A percentile compares a stretch with the other conserved stretches of the same genome.
phyloP scores from a whole-genome alignment of 2,888 invertebrate genomes.

The Tenthredo notha region DNA sequence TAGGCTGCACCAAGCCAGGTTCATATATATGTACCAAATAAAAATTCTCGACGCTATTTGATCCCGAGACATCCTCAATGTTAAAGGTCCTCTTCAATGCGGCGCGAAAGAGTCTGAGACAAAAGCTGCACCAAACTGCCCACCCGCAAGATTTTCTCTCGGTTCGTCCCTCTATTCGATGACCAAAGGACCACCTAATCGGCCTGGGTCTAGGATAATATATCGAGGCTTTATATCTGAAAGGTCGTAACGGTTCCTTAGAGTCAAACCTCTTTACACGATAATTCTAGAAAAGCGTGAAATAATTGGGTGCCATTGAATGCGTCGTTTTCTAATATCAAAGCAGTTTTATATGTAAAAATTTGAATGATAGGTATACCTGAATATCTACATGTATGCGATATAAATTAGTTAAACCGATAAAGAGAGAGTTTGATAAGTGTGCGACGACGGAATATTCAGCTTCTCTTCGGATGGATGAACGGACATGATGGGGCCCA shows the following conservation, averaged over 20 bases:
- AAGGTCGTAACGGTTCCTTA: constrained; percentile 17
- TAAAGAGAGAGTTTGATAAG: constrained; percentile 30
- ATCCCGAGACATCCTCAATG: constrained; percentile 23
- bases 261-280: background rate
- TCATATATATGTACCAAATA: constrained; percentile 32
- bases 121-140: constrained; percentile 23
- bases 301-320: background rate
- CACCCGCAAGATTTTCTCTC: constrained; percentile 36
- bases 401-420: constrained; percentile 21
- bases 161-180: background rate
- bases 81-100: constrained; percentile 7
- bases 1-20: constrained; percentile 12
- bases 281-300: constrained; percentile 9
- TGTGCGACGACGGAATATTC: constrained; percentile 24
- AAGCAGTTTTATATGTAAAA: background rate
- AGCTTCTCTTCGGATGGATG: constrained; percentile 29
- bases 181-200: constrained; percentile 31
- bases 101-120: constrained; percentile 37
- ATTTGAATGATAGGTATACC: background rate
- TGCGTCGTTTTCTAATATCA: background rate
- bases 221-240: constrained; percentile 23
- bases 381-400: background rate
- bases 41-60: constrained; percentile 8
- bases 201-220: background rate
- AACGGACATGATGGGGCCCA: constrained; percentile 25